A percentile compares a stretch with the other conserved stretches of the same genome.
These are phyloP conservation scores for Drosophila mojavensis DNA, from an alignment of 1,140 invertebrate species.

Conservation along the genomic window DNA sequence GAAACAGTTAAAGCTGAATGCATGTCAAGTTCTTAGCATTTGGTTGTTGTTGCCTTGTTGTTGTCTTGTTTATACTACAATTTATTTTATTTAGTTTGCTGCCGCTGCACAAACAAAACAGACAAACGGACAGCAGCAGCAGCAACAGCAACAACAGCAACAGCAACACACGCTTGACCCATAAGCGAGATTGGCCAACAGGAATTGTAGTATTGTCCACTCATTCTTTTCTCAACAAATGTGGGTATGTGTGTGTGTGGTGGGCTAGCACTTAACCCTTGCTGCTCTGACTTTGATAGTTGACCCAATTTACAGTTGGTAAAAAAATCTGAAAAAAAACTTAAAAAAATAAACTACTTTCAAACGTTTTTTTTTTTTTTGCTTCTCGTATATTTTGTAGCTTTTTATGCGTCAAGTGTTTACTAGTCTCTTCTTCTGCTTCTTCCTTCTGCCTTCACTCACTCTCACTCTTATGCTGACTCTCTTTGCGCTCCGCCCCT, in stretches of 20 bases:
- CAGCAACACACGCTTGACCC: constrained; percentile 68
- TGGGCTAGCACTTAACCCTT: constrained; percentile 71
- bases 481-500: background rate
- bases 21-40: constrained; percentile 64
- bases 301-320: constrained; percentile 72
- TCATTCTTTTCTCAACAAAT: background rate
- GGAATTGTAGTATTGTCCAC: constrained; percentile 55
- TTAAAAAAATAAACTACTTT: constrained; percentile 54
- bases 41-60: constrained; percentile 22
- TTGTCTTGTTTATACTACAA: constrained; percentile 74
- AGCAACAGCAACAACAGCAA: constrained; percentile 1
- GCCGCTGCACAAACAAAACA: constrained; percentile 44
- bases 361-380: constrained; percentile 1
- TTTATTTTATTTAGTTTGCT: constrained; percentile 78
- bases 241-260: background rate
- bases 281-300: constrained; percentile 80
- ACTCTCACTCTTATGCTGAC: constrained; percentile 10
- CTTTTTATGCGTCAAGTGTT: constrained; percentile 68
- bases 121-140: constrained; percentile 16
- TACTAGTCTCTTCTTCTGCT: constrained; percentile 35
- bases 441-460: constrained; percentile 7
- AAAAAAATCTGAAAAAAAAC: constrained; percentile 36
- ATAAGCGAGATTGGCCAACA: constrained; percentile 79
- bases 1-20: constrained; percentile 57
- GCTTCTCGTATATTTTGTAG: constrained; percentile 57